These are phyloP conservation scores for Leptonema lineaticorne DNA, from an alignment of 1,140 invertebrate genomes.

Conservation along the genomic window DNA sequence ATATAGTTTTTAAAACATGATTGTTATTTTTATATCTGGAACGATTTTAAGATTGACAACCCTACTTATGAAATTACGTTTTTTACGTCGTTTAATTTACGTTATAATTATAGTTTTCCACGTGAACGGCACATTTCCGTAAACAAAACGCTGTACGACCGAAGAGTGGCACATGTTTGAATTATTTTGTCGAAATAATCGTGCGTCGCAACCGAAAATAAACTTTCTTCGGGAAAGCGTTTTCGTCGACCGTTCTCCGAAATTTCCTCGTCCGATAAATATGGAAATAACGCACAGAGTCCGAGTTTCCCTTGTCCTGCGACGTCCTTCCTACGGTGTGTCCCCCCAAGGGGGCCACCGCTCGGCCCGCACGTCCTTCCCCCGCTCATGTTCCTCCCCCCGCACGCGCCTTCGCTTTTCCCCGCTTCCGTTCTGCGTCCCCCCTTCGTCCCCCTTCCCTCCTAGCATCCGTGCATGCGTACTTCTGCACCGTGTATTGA, in stretches of 20 bases:
- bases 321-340: slow-evolving; percentile 16
- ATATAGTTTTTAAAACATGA: no score
- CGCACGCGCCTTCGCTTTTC: not conserved
- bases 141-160: no score
- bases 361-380: not conserved
- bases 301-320: slow-evolving; percentile 31
- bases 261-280: slow-evolving; percentile 36
- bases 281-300: slow-evolving; percentile 41
- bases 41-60: no score
- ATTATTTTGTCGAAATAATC: not conserved
- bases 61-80: no score
- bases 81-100: no score
- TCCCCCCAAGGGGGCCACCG: slow-evolving; percentile 2
- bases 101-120: no score
- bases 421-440: not conserved
- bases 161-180: not conserved
- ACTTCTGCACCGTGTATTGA: slow-evolving; percentile 40
- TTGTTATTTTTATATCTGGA: no score
- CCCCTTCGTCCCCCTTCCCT: not conserved
- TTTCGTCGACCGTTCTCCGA: slow-evolving; percentile 14
- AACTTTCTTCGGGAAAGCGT: not conserved
- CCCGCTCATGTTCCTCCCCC: not conserved
- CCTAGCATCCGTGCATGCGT: slow-evolving; percentile 35
- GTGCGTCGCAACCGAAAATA: not conserved
- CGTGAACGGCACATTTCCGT: no score